These are phyloP conservation scores for Melanogrammus aeglefinus DNA, from an alignment of 2,797 vertebrate species.

Conservation along the genomic window DNA sequence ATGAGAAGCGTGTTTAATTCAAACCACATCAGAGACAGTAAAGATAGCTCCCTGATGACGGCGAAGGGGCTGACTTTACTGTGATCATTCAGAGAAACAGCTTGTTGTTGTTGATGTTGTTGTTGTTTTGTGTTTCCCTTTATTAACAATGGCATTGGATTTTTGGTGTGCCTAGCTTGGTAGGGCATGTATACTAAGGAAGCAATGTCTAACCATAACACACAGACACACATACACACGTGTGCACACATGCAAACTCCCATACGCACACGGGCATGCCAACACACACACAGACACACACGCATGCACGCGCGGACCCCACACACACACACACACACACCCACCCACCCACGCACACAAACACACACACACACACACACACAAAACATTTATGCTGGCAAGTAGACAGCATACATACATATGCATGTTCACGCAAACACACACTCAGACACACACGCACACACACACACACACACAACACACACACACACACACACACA, in stretches of 20 bases:
- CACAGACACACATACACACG: background rate
- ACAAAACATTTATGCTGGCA: too few relatives aligned
- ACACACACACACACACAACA: constrained; percentile 7
- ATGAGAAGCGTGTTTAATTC: background rate
- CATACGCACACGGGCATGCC: too few relatives aligned
- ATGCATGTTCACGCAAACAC: background rate
- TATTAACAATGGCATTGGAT: background rate
- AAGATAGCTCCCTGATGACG: background rate
- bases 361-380: too few relatives aligned
- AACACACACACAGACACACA: too few relatives aligned
- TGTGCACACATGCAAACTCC: background rate
- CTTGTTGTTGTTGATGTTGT: background rate
- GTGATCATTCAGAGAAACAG: background rate
- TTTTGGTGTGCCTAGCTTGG: background rate
- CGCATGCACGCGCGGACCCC: too few relatives aligned
- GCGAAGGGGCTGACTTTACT: background rate
- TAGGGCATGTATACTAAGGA: constrained; percentile 5
- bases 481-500: background rate
- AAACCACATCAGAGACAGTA: background rate
- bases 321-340: too few relatives aligned
- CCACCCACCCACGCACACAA: too few relatives aligned
- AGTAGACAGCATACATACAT: background rate
- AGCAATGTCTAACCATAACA: too few relatives aligned
- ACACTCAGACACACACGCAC: background rate
- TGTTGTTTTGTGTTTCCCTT: background rate